A percentile compares a stretch with the other conserved stretches of the same genome.
These are phyloP conservation scores for Henricia sp. DNA, from an alignment of 53 echinoderm and acorn worm species.

Conservation along the genomic window DNA sequence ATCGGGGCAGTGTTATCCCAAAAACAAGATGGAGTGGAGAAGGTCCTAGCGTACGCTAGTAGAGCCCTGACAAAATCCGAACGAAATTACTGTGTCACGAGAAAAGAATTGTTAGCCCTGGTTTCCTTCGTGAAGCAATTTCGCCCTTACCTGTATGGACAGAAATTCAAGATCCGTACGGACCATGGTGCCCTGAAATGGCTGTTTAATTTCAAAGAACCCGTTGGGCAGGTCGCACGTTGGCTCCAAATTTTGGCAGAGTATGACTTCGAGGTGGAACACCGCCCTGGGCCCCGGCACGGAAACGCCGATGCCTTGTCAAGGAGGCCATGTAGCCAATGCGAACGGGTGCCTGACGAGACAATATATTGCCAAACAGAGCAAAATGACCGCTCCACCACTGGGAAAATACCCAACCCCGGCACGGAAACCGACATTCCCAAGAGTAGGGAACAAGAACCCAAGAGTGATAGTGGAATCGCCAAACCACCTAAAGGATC, in stretches of 20 bases:
- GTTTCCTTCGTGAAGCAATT: slow-evolving; percentile 1
- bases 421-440: neutral
- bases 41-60: slow-evolving; percentile 18
- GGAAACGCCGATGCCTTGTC: slow-evolving; percentile 35
- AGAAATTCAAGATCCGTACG: neutral
- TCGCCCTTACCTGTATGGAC: slow-evolving; percentile 35
- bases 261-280: slow-evolving; percentile 7
- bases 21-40: slow-evolving; percentile 21
- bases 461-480: neutral
- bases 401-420: neutral
- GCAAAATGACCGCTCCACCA: neutral
- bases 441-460: neutral
- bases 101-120: slow-evolving; percentile 29
- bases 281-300: slow-evolving; percentile 15
- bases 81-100: slow-evolving; percentile 37
- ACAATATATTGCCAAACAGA: neutral
- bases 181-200: slow-evolving; percentile 39
- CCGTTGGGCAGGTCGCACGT: slow-evolving; percentile 32
- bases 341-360: neutral
- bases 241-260: slow-evolving; percentile 39
- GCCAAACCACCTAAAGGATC: neutral
- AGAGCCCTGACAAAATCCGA: slow-evolving; percentile 18
- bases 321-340: slow-evolving; percentile 15
- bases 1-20: slow-evolving; percentile 38
- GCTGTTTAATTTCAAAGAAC: slow-evolving; percentile 23